A percentile compares a stretch with the other conserved stretches of the same genome.
These are phyloP conservation scores for Thomomys bottae DNA, from an alignment of 2,113 vertebrate species.

Conservation along the genomic window DNA sequence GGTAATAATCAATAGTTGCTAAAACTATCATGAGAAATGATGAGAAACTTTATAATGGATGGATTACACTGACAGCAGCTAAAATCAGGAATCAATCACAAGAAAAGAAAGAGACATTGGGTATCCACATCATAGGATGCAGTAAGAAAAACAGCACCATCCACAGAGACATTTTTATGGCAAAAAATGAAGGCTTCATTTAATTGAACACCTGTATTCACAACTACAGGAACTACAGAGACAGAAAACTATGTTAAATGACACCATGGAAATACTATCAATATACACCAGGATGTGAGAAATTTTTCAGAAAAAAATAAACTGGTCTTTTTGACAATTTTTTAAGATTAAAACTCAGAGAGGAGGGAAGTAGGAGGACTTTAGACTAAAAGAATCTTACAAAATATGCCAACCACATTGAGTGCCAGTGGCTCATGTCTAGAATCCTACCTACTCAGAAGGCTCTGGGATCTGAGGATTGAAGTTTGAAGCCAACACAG, in stretches of 20 bases:
- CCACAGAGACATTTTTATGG: neutral
- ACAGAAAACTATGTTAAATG: neutral
- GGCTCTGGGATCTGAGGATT: too few species aligned
- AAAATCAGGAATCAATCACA: neutral
- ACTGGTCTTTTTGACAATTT: neutral
- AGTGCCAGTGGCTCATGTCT: too few species aligned
- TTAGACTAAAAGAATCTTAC: conserved; percentile 24
- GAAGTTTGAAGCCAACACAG: too few species aligned
- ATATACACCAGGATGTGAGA: neutral
- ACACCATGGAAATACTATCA: neutral
- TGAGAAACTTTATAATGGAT: neutral
- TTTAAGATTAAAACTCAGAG: neutral
- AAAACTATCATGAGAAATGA: neutral
- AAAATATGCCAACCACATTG: neutral
- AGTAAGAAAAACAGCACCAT: neutral
- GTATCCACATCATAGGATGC: neutral
- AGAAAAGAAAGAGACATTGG: neutral
- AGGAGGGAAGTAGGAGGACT: neutral
- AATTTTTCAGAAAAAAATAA: neutral
- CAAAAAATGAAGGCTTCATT: conserved; percentile 33
- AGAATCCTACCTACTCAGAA: too few species aligned
- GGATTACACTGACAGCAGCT: neutral
- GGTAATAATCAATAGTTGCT: neutral
- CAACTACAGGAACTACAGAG: neutral
- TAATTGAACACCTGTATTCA: neutral